Percentiles rank a stretch among this genome's conserved stretches.
phyloP scores from a whole-genome alignment of 2,888 invertebrate genomes.

The Liopterus haemorrhoidalis region DNA sequence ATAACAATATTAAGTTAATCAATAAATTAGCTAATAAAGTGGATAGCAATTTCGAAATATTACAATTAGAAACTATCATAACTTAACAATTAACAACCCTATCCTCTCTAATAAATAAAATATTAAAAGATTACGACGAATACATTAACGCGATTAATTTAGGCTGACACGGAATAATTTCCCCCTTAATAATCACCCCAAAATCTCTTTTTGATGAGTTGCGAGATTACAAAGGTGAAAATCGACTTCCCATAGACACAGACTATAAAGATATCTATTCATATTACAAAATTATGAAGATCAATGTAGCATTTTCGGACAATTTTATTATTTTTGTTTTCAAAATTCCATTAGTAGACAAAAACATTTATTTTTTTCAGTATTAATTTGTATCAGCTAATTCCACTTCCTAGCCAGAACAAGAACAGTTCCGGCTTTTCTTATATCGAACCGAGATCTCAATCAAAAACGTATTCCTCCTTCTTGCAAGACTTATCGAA shows the following conservation, averaged over 20 bases:
- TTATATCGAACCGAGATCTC: slow-evolving; percentile 22
- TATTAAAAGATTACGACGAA: slow-evolving; percentile 20
- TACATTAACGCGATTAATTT: slow-evolving; percentile 25
- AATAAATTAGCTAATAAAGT: slow-evolving; percentile 19
- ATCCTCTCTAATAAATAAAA: slow-evolving; percentile 15
- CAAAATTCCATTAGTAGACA: slow-evolving; percentile 23
- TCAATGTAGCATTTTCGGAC: slow-evolving; percentile 11
- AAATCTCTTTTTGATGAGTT: slow-evolving; percentile 21
- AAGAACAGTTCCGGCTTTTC: slow-evolving; percentile 20
- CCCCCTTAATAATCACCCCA: slow-evolving; percentile 24
- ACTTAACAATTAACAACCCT: slow-evolving; percentile 17
- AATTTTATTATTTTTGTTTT: slow-evolving; percentile 24
- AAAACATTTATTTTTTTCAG: slow-evolving; percentile 15
- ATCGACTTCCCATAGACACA: slow-evolving; percentile 15
- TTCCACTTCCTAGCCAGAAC: slow-evolving; percentile 24
- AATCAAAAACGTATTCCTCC: slow-evolving; percentile 22
- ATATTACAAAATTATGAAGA: slow-evolving; percentile 16
- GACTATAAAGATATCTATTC: slow-evolving; percentile 11
- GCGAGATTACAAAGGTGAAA: slow-evolving; percentile 21
- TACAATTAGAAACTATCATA: slow-evolving; percentile 16
- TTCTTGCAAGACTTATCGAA: slow-evolving; percentile 14
- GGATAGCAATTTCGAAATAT: slow-evolving; percentile 8
- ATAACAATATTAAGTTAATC: slow-evolving; percentile 20
- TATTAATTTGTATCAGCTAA: slow-evolving; percentile 23
- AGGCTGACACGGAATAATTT: slow-evolving; percentile 25